Evolutionary conservation across 1,140 invertebrate species (phyloP), one percentile per base, ranked within the genome.

Genomic region (Brachionus paranguensis): DNA sequence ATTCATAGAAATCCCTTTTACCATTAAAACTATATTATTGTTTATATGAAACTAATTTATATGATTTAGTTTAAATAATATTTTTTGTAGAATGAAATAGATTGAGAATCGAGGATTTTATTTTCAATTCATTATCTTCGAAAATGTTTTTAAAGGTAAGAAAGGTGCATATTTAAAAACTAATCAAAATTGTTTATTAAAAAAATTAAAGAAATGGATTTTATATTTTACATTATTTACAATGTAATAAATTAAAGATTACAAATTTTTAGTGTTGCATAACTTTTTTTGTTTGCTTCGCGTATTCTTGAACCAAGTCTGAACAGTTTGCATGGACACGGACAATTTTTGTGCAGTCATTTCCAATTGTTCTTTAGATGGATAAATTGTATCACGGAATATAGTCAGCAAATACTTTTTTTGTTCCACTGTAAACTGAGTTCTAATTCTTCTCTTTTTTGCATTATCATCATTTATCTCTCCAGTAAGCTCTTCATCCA

Each of bases 251-350:
- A 78, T 20, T 10, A 20, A 60, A 5, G 14, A 24, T 79, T 20
- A 79, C 27, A 79, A 17, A 55, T 64, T 29, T 64, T 79, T 79
- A 8, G 47, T 41, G 8, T 79, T n/a, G 24, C 45, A 37, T 2
- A 79, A 24, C 27, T 79, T 79, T 33, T 64, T 55, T 64, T 79
- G 78, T 64, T 79, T 79, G 24, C 78, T 79, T 8, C 78, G 29
- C 5, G 78, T 79, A 64, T 79, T 79, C 27, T 79, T 79, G 24
- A 79, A 79, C 78, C 78, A 79, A 24, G 78, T 79, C 24, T 79
- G 78, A 33, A 79, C 20, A 37, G 37, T 60, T 11, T 3, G 10
- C 27, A 53, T 79, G n/a, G 78, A 79, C 20, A 79, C 78, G 3
- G 2, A 8, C 3, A 79, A 20, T 17, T 79, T 37, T 8, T 20